Conservation (phyloP, 1,140 invertebrate species). For the Zaprionus tsacasi region DNA sequence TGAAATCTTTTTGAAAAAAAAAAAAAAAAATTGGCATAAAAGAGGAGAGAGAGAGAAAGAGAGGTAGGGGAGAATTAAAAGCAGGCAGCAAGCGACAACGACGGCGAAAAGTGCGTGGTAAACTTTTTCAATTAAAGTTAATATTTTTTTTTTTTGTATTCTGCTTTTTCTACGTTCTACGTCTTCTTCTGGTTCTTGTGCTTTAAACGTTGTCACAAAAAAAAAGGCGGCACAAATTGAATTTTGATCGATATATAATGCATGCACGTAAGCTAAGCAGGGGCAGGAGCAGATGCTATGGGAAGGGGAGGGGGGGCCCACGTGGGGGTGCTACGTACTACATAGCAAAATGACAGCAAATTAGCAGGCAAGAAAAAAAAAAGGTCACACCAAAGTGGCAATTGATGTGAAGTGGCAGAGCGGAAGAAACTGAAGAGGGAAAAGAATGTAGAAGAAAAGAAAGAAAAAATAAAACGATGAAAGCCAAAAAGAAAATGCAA, state of each 20-base stretch:
- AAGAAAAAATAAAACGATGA: neutral
- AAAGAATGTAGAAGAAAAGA: neutral
- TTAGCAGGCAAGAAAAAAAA: conserved; percentile 64
- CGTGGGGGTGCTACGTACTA: conserved; percentile 17
- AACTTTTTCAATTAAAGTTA: conserved; percentile 82
- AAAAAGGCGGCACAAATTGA: conserved; percentile 75
- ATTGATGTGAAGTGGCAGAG: conserved; percentile 18
- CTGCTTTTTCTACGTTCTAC: conserved; percentile 28
- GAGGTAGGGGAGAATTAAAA: conserved; percentile 26
- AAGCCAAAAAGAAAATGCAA: neutral
- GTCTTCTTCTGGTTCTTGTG: conserved; percentile 33
- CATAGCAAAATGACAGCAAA: conserved; percentile 79
- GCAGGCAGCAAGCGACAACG: conserved; percentile 38
- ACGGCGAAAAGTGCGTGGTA: conserved; percentile 67
- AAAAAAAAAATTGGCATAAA: conserved; percentile 22
- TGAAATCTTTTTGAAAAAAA: conserved; percentile 20
- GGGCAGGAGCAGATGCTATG: conserved; percentile 3
- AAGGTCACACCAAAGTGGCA: conserved; percentile 63
- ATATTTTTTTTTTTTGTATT: conserved; percentile 54
- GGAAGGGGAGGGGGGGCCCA: neutral
- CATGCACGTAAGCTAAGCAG: conserved; percentile 23
- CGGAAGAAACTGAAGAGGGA: neutral
- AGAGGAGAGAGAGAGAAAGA: conserved; percentile 22
- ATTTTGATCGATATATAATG: conserved; percentile 82
- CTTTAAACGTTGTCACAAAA: conserved; percentile 68